Evolutionary conservation across 2,888 invertebrate species (phyloP).

Genomic region (Papilio elwesi): DNA sequence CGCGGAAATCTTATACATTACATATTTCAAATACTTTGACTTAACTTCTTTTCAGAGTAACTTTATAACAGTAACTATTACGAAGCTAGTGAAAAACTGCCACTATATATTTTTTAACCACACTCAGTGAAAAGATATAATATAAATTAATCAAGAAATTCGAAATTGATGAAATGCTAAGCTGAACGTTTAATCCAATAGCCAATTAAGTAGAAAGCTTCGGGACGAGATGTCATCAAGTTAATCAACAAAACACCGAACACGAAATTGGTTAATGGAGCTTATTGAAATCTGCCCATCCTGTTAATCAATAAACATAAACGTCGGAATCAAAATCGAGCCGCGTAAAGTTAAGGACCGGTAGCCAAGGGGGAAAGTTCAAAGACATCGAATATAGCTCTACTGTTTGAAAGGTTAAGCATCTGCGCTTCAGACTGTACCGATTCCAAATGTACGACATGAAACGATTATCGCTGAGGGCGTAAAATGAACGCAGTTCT

Average conservation of each 20-base stretch:
- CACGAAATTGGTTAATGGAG: constrained; percentile 79
- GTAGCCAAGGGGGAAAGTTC: constrained; percentile 71
- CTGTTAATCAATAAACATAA: constrained; percentile 80
- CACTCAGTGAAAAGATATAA: constrained; percentile 29
- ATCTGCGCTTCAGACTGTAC: constrained; percentile 43
- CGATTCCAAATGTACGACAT: constrained; percentile 60
- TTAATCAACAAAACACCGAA: constrained; percentile 66
- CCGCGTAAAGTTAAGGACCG: constrained; percentile 65
- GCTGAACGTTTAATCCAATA: constrained; percentile 54
- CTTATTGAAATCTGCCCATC: constrained; percentile 74
- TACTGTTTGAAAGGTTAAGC: constrained; percentile 59
- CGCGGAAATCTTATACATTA: too few relatives aligned
- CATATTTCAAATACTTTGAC: too few relatives aligned
- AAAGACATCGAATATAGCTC: constrained; percentile 68
- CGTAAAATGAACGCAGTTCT: constrained; percentile 64
- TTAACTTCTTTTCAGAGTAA: too few relatives aligned
- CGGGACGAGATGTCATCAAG: constrained; percentile 61
- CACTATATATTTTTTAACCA: not conserved
- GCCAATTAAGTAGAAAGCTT: constrained; percentile 66
- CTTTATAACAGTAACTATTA: too few relatives aligned
- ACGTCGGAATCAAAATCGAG: constrained; percentile 72
- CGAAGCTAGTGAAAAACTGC: too few relatives aligned
- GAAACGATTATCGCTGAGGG: constrained; percentile 74
- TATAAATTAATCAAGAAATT: constrained; percentile 34
- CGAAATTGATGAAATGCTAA: constrained; percentile 29